Conservation (phyloP, 1,140 invertebrate genomes). For the Lasioglossum albipes region DNA sequence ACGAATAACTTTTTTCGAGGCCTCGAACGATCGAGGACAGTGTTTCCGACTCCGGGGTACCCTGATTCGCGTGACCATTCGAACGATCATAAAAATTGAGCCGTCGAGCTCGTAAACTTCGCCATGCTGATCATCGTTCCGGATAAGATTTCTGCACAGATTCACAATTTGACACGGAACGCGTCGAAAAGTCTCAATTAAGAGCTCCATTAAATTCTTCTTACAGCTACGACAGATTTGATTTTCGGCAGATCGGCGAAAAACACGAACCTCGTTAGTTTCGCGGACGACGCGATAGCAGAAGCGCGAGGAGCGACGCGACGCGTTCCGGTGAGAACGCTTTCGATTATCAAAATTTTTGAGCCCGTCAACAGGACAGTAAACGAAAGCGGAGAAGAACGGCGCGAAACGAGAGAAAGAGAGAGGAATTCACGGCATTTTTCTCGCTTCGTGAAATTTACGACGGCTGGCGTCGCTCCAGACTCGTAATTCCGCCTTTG, state of each 20-base stretch:
- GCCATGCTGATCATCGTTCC: background rate
- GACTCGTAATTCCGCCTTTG: conserved; percentile 78
- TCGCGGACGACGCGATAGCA: too few relatives aligned
- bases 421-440: conserved; percentile 75
- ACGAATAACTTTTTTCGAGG: too few relatives aligned
- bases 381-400: conserved; percentile 23
- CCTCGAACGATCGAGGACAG: background rate
- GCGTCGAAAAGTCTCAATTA: too few relatives aligned
- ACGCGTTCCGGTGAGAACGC: background rate
- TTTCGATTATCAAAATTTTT: conserved; percentile 50
- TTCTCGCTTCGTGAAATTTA: conserved; percentile 78
- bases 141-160: background rate
- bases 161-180: too few relatives aligned
- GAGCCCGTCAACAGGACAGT: conserved; percentile 50
- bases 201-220: too few relatives aligned
- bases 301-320: too few relatives aligned
- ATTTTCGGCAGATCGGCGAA: too few relatives aligned
- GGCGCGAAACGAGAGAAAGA: background rate
- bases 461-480: conserved; percentile 77
- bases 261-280: background rate
- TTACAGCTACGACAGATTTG: too few relatives aligned
- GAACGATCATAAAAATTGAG: background rate
- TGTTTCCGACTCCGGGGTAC: background rate
- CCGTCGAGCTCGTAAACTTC: background rate
- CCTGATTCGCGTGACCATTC: background rate